Base-by-base conservation (phyloP, 1,140 invertebrate species). In the Vanessa tameamea region DNA sequence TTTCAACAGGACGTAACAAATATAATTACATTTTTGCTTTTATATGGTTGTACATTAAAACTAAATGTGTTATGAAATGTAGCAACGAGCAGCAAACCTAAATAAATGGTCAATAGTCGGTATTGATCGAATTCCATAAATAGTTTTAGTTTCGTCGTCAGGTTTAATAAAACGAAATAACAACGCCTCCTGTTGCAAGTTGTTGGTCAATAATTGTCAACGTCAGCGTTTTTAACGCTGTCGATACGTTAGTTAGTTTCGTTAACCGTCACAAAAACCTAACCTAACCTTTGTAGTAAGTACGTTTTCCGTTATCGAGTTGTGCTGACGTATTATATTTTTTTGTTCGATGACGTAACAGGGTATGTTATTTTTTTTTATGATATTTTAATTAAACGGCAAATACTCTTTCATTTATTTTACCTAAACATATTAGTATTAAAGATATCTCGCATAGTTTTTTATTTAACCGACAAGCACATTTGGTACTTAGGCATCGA, bases 141-240 rank as follows among this genome's bases (percentile, higher is more conserved):
- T 20, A 55, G 3, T 37, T 9, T 8, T 8, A 43, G 37, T 43
- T 43, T 9, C 37, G 37, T 43, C 37, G 37, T 8, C 37, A 4
- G 3, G 26, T 1, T 5, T 53, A 55, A 55, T 11, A 55, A 55
- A 20, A n/a, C 3, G n/a, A 55, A 55, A 55, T 26, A 57, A 64
- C 61, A 64, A 72, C 59, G 31, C n/a, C 69, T 48, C 48, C 69
- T 48, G 59, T 69, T 61, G 14, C 47, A n/a, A 20, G 13, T 69
- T 61, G 14, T 61, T 55, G 20, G 51, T 50, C 47, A 69, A 69
- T 69, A 50, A 57, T 69, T 69, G 57, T 47, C 20, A 57, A 69
- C 68, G 55, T 69, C 68, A 69, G 68, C 68, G 15, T 69, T 69
- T 69, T 63, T 63, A 69, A 69, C 68, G 68, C 31, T 63, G 37